Base-by-base conservation (phyloP, 2,113 vertebrate species). In the Lipotes vexillifer region DNA sequence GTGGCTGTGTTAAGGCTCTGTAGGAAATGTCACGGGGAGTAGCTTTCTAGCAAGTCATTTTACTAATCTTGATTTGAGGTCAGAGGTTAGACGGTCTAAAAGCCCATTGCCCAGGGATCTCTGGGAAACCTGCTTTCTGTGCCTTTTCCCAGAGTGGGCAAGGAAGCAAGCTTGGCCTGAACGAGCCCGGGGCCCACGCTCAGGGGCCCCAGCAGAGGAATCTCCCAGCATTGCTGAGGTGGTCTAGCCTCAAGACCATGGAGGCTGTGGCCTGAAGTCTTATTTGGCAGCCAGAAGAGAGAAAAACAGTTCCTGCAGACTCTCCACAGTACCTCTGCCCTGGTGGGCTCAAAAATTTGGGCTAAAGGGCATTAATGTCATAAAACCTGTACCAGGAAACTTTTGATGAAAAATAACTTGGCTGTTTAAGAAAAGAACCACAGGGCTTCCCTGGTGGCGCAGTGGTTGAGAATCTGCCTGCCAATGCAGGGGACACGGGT, bases 301-400 rank as follows among this genome's bases (percentile, higher is more conserved):
- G 29, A 49, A 49, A 46, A 66, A 66, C 10, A 31, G 8, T 66
- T 44, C 36, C 52, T 66, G 15, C 44, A 74, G 46, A 63, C 63
- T 13, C 41, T 57, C 23, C 29, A 2, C 15, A 27, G 41, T 20
- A 29, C 61, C 44, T 86, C 88, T 90, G 63, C 65, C 61, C 66
- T 46, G 11, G 27, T 81, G 55, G 65, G 92, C 61, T 94, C 82
- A 52, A 49, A 87, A 86, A 66, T 82, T 13, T 38, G 68, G 65
- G 31, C 74, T 80, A 49, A 80, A 88, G 81, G 33, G 33, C 63
- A 18, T 9, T 17, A 31, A 55, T 78, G n/a, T 95, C 81, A 61
- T 66, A 59, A 97, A 80, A 87, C 65, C 77, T 33, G 31, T 6
- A 80, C 27, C 63, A 86, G 96, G 81, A 96, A 97, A 66, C 38